Percentiles rank a stretch among this genome's conserved stretches.
phyloP scores from a whole-genome alignment of 2,888 invertebrate genomes.

The Agrochola lota region DNA sequence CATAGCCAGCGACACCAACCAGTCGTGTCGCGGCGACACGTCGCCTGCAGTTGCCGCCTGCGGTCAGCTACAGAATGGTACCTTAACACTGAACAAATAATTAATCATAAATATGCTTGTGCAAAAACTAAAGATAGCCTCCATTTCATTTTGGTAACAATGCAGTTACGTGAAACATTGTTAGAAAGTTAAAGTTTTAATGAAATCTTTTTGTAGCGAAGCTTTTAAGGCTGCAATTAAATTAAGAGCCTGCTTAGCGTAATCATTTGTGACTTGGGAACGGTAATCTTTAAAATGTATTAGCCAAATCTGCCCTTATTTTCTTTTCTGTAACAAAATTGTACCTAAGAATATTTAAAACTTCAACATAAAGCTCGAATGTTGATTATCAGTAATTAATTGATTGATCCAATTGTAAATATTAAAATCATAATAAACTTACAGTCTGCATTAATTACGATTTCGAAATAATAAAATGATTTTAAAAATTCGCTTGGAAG shows the following conservation, averaged over 20 bases:
- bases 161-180: constrained; percentile 14
- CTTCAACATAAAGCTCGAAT: not conserved
- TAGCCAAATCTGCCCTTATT: not conserved
- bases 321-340: not conserved
- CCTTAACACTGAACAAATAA: too few relatives aligned
- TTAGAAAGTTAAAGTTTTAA: constrained; percentile 20
- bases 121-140: not conserved
- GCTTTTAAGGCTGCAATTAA: constrained; percentile 21
- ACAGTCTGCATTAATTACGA: not conserved
- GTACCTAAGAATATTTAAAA: not conserved
- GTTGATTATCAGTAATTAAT: not conserved
- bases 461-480: not conserved
- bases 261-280: constrained; percentile 19
- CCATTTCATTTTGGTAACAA: constrained; percentile 8
- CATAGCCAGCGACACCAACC: too few relatives aligned
- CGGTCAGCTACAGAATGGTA: too few relatives aligned
- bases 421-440: not conserved
- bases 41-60: too few relatives aligned
- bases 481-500: not conserved
- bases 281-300: constrained; percentile 7
- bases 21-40: too few relatives aligned
- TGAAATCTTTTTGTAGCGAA: constrained; percentile 12
- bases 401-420: not conserved
- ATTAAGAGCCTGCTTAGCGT: constrained; percentile 30
- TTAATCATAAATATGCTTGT: not conserved